Evolutionary conservation across 2,113 vertebrate species (phyloP).

Genomic region (Tychaedon coryphoeus): DNA sequence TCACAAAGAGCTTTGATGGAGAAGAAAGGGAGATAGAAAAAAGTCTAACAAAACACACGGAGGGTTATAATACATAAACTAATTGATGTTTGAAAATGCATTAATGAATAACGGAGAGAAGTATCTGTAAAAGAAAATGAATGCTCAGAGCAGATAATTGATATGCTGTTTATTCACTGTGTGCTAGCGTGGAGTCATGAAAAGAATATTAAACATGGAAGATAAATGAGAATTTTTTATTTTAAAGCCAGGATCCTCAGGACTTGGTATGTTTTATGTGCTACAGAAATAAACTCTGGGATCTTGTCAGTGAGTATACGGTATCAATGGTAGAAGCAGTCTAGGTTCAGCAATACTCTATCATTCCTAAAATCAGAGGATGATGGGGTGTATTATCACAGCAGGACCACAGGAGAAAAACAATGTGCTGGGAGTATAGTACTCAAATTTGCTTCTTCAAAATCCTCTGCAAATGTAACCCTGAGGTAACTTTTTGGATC

Average conservation of each 20-base stretch:
- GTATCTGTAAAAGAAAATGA: slow-evolving; percentile 43
- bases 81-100: slow-evolving; percentile 32
- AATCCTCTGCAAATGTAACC: neutral
- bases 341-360: neutral
- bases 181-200: neutral
- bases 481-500: neutral
- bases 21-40: slow-evolving; percentile 11
- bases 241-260: slow-evolving; percentile 17
- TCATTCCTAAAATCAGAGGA: neutral
- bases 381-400: neutral
- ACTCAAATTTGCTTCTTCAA: neutral
- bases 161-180: neutral
- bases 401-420: neutral
- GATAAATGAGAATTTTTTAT: slow-evolving; percentile 34
- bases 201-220: slow-evolving; percentile 42
- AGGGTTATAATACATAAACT: slow-evolving; percentile 15
- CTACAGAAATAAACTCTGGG: neutral
- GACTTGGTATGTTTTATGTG: neutral
- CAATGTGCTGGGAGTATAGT: neutral
- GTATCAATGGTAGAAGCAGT: neutral
- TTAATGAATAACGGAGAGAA: neutral
- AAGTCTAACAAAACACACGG: neutral
- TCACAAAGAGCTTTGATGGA: neutral
- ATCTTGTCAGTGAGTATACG: neutral
- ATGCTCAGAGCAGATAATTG: slow-evolving; percentile 49